Conservation (phyloP, 2,113 vertebrate genomes). For the Cynopterus brachyotis region DNA sequence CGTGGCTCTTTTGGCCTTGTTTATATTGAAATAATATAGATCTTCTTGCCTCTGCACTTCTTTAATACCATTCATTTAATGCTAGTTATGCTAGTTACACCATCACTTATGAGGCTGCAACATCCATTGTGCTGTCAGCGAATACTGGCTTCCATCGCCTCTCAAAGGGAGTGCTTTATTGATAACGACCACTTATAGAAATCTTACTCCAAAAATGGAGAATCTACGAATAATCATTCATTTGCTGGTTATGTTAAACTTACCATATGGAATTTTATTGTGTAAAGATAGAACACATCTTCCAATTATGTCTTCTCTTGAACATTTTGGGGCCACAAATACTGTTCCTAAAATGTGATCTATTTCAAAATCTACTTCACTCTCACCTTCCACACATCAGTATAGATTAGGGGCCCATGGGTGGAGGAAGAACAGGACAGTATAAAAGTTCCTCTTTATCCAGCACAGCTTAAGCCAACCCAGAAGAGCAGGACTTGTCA, state of each 20-base stretch:
- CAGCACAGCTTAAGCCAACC: neutral
- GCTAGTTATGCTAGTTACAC: neutral
- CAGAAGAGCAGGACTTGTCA: neutral
- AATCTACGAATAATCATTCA: neutral
- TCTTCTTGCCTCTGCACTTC: neutral
- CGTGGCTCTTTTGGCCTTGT: neutral
- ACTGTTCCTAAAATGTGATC: neutral
- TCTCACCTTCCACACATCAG: neutral
- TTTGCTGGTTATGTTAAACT: neutral
- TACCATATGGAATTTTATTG: neutral
- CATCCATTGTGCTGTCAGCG: neutral
- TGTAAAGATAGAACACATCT: neutral
- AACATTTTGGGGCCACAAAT: neutral
- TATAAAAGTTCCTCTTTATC: neutral
- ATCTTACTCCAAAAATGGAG: neutral
- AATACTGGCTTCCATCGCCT: neutral
- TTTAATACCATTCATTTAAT: neutral
- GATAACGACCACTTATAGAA: neutral
- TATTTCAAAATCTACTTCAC: neutral
- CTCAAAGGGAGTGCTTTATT: neutral
- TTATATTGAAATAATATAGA: neutral
- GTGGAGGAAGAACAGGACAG: neutral
- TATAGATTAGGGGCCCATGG: neutral
- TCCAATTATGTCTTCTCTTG: neutral
- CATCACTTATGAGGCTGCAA: neutral